Evolutionary conservation across 2,797 vertebrate species (phyloP), one percentile per base, ranked within the genome.

Genomic region (Psittacula derbiana): DNA sequence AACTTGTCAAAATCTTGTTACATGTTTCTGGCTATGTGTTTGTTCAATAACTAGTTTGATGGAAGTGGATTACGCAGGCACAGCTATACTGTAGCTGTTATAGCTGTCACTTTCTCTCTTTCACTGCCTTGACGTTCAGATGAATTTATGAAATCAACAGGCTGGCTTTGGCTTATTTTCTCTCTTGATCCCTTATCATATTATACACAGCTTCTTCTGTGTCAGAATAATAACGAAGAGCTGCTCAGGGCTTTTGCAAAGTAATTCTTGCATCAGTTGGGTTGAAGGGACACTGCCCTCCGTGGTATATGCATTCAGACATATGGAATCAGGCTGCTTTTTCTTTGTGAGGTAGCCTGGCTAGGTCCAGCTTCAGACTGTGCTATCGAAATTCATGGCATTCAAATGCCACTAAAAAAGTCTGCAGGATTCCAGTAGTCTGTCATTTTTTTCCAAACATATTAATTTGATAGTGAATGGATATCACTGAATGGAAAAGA

Each of bases 41-140:
- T 91, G 49, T 81, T 95, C 69, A 75, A 57, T 75, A 89, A 27
- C 65, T 69, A 4, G 23, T 83, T 44, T 90, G 85, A 70, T 88
- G 66, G 79, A 65, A 49, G 75, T 15, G 89, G 43, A 79, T 88
- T 90, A 69, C 20, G 66, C 23, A 62, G 79, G 58, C 40, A 47
- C 49, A 69, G 61, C 27, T 61, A 38, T 30, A 12, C 16, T 28
- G 21, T 19, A 57, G 73, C 30, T 86, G 40, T 79, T 79, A 33
- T 2, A 70, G 36, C n/a, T 79, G 70, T 60, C 73, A 21, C 40
- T 69, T 81, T 87, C 18, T 33, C 58, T 75, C 64, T 53, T 72
- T 31, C 9, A 3, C 55, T 70, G 64, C 52, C 47, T 93, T 11
- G 3, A 57, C 70, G 43, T 81, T 89, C 38, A 57, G 46, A 84